Conservation (phyloP, 2,888 invertebrate genomes). For the Elaeidobius kamerunicus region DNA sequence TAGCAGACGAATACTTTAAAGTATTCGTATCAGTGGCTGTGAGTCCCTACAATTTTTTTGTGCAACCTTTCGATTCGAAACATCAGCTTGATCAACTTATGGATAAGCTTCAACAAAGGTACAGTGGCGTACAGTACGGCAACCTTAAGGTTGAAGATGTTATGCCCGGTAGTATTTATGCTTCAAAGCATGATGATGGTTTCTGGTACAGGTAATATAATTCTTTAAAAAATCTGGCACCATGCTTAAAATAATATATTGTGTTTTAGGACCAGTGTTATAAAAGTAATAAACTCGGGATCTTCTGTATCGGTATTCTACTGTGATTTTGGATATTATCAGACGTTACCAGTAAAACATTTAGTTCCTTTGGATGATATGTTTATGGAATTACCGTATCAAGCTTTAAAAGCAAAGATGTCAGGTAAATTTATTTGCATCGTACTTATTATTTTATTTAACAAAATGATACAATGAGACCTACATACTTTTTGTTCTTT, state of each 20-base stretch:
- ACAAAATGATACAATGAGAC: no score
- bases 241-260: constrained; percentile 1
- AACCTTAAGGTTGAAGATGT: constrained; percentile 46
- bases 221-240: constrained; percentile 9
- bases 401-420: constrained; percentile 63
- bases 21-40: constrained; percentile 73
- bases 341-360: constrained; percentile 54
- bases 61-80: constrained; percentile 52
- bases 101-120: constrained; percentile 62
- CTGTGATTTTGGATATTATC: constrained; percentile 64
- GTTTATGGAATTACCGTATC: constrained; percentile 61
- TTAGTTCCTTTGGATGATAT: constrained; percentile 55
- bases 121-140: constrained; percentile 54
- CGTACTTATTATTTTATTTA: no score
- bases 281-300: constrained; percentile 54
- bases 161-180: constrained; percentile 62
- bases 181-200: constrained; percentile 64
- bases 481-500: no score
- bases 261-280: constrained; percentile 53
- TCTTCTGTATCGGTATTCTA: constrained; percentile 58
- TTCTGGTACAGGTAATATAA: constrained; percentile 69
- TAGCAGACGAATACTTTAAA: constrained; percentile 52
- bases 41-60: constrained; percentile 71
- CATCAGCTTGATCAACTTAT: constrained; percentile 59
- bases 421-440: constrained; percentile 51